Evolutionary conservation across 2,113 vertebrate genomes (phyloP).

Genomic region (Xiphophorus couchianus): DNA sequence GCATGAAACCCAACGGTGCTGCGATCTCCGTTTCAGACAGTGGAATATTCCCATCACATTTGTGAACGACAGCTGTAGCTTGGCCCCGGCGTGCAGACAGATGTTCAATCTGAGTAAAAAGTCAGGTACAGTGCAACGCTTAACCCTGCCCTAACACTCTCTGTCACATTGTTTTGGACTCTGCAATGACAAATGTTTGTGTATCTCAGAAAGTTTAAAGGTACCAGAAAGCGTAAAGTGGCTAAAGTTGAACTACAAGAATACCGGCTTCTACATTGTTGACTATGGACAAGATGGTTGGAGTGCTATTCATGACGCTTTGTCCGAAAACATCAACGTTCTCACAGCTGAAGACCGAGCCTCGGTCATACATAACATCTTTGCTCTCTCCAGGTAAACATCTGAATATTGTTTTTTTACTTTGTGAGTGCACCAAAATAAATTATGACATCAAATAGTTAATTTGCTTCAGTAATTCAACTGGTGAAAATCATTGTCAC

Average conservation of each 20-base stretch:
- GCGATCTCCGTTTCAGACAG: conserved; percentile 65
- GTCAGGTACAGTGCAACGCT: conserved; percentile 79
- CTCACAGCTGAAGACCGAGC: conserved; percentile 88
- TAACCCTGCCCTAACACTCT: conserved; percentile 1
- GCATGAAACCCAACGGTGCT: conserved; percentile 4
- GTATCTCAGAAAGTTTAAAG: conserved; percentile 79
- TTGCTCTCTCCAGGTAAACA: conserved; percentile 87
- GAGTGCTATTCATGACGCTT: conserved; percentile 76
- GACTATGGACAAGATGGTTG: conserved; percentile 86
- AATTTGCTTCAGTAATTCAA: not conserved
- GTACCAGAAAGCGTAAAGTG: conserved; percentile 85
- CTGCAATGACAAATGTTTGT: not conserved
- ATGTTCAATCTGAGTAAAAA: conserved; percentile 83
- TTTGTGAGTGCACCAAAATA: not conserved
- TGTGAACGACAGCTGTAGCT: conserved; percentile 82
- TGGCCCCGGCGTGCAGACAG: conserved; percentile 68
- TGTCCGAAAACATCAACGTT: conserved; percentile 78
- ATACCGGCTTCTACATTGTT: conserved; percentile 92
- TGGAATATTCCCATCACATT: conserved; percentile 94
- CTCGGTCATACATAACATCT: conserved; percentile 90
- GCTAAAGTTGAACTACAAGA: conserved; percentile 91
- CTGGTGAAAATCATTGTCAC: too few relatives aligned
- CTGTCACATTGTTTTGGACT: not conserved
- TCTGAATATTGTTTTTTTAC: not conserved
- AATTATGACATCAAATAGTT: not conserved